Evolutionary conservation across 1,140 invertebrate species (phyloP).

Genomic region (Megathymus violae): DNA sequence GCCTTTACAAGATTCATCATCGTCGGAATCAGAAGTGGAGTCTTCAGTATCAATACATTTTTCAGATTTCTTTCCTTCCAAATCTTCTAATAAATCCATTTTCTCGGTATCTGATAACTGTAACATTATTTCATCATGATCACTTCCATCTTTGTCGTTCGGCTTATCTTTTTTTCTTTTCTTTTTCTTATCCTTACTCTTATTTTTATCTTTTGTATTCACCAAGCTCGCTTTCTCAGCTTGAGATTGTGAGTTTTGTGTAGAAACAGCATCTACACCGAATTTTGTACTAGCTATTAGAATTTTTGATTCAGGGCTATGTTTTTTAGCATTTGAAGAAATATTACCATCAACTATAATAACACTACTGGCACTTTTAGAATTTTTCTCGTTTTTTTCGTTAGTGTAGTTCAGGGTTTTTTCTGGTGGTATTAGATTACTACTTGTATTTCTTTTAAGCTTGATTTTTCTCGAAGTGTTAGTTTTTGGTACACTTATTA

Average conservation of each 20-base stretch:
- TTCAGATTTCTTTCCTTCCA: slow-evolving; percentile 63
- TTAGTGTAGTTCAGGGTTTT: no score
- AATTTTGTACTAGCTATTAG: not conserved
- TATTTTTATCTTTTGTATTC: slow-evolving; percentile 45
- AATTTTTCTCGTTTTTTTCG: no score
- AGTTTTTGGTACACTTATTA: slow-evolving; percentile 64
- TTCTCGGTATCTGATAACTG: slow-evolving; percentile 80
- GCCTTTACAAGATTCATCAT: slow-evolving; percentile 47
- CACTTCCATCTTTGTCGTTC: slow-evolving; percentile 59
- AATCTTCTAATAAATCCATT: slow-evolving; percentile 79
- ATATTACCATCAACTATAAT: not conserved
- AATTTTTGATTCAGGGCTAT: not conserved
- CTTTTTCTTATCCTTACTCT: slow-evolving; percentile 59
- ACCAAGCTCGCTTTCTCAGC: not conserved
- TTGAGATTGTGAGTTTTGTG: not conserved
- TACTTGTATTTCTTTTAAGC: slow-evolving; percentile 69
- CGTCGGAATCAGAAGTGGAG: slow-evolving; percentile 29
- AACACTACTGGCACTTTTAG: not conserved
- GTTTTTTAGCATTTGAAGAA: not conserved
- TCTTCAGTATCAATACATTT: slow-evolving; percentile 25
- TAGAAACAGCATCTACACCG: not conserved
- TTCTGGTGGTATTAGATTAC: slow-evolving; percentile 27
- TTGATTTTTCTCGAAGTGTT: slow-evolving; percentile 71
- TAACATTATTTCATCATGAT: slow-evolving; percentile 78
- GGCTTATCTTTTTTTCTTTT: slow-evolving; percentile 56